Base-by-base conservation (phyloP, 1,140 invertebrate genomes). In the Cotesia typhae region DNA sequence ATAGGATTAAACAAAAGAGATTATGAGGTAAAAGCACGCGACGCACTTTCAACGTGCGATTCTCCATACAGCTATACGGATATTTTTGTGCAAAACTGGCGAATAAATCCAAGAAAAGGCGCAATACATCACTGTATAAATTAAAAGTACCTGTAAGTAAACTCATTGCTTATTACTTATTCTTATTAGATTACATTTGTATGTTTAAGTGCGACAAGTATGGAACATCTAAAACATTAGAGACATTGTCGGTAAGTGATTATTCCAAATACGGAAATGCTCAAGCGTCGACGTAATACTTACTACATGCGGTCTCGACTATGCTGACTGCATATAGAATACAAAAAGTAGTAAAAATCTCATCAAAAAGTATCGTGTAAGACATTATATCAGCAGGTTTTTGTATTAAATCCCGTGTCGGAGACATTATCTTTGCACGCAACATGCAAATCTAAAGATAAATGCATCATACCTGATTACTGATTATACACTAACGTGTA, bases 381-480 rank as follows among this genome's bases (percentile, higher is more conserved):
- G 35, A 61, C 28, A 28, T 28, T 61, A 61, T 37, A 61, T 28
- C 59, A 61, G 28, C 35, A 20, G 59, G 14, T 20, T 61, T 28
- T 61, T 35, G 59, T 61, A 20, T 20, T 28, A 61, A 28, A 35
- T 35, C 59, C 14, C 9, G 14, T 28, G 17, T 35, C 59, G 28
- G 51, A 52, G n/a, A n/a, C 28, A 55, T 68, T 64, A 57, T 57
- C 35, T 47, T 47, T 47, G 71, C 81, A 83, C 77, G 81, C 81
- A 76, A 83, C 82, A 83, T 81, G 80, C 79, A 81, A 83, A 83
- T 82, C 66, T 59, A 61, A 57, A 74, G 78, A 78, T 68, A 78
- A 82, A 64, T 75, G 74, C 73, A 77, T 68, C 75, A 52, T 2
- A 55, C 55, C 36, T 73, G 63, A 75, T 75, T 67, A 74, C 41